Evolutionary conservation across 2,797 vertebrate genomes (phyloP).

Genomic region (Parauchenoglanis punctatus): DNA sequence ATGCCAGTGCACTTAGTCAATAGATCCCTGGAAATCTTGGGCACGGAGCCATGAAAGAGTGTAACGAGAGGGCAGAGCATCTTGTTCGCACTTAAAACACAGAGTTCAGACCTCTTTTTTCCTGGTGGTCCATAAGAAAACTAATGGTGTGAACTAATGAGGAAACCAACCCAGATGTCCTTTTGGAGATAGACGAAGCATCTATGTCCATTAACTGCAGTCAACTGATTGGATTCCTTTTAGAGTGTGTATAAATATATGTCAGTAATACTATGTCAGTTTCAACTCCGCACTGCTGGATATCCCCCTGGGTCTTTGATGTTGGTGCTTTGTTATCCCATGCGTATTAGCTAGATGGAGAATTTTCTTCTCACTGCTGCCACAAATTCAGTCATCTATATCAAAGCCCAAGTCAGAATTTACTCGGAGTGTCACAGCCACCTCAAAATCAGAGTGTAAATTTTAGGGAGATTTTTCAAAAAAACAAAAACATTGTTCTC

Average conservation of each 20-base stretch:
- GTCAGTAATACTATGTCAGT: neutral
- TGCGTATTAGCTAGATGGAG: neutral
- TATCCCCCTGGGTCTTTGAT: slow-evolving; percentile 17
- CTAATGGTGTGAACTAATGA: slow-evolving; percentile 26
- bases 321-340: slow-evolving; percentile 4
- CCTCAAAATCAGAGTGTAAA: neutral
- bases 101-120: slow-evolving; percentile 8
- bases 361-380: neutral
- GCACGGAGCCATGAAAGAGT: slow-evolving; percentile 21
- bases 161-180: slow-evolving; percentile 16
- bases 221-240: slow-evolving; percentile 11
- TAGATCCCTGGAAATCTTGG: slow-evolving; percentile 38
- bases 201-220: slow-evolving; percentile 18
- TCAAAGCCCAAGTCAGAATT: neutral
- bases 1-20: slow-evolving; percentile 30
- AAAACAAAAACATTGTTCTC: neutral
- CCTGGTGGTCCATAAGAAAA: neutral
- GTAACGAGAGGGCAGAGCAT: slow-evolving; percentile 8
- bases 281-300: neutral
- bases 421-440: neutral
- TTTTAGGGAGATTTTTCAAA: neutral
- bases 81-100: slow-evolving; percentile 25
- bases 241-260: neutral
- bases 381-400: neutral
- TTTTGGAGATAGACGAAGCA: neutral